phyloP scores from a whole-genome alignment of 2,797 vertebrate species.

The Alauda arvensis region DNA sequence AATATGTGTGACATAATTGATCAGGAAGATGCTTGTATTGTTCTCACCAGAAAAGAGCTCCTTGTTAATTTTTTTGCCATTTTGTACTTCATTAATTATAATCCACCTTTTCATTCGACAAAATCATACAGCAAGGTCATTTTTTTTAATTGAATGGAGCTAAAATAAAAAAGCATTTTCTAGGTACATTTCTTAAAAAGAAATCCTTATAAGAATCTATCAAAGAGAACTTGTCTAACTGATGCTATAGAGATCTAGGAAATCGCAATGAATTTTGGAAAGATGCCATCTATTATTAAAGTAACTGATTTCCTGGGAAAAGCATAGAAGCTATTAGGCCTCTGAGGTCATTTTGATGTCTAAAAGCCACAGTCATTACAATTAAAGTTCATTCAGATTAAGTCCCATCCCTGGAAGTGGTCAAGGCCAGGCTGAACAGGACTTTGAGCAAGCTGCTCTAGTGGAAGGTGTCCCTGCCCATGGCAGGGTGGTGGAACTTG shows the following conservation, averaged over 20 bases:
- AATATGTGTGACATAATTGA: neutral
- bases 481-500: neutral
- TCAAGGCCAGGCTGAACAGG: neutral
- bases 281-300: neutral
- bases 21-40: neutral
- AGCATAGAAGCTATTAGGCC: neutral
- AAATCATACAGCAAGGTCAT: neutral
- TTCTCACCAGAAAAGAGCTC: neutral
- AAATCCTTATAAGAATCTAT: neutral
- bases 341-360: neutral
- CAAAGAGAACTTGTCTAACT: neutral
- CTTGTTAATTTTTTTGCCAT: neutral
- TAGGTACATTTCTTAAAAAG: neutral
- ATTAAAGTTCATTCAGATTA: neutral
- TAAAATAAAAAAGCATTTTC: neutral
- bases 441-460: neutral
- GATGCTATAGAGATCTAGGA: neutral
- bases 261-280: neutral
- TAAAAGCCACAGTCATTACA: neutral
- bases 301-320: neutral
- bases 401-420: neutral
- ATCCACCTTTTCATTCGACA: neutral
- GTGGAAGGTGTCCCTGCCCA: neutral
- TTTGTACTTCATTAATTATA: neutral
- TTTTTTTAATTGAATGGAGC: neutral